Conservation (phyloP, 2,113 vertebrate genomes). For the Phyllostomus hastatus region DNA sequence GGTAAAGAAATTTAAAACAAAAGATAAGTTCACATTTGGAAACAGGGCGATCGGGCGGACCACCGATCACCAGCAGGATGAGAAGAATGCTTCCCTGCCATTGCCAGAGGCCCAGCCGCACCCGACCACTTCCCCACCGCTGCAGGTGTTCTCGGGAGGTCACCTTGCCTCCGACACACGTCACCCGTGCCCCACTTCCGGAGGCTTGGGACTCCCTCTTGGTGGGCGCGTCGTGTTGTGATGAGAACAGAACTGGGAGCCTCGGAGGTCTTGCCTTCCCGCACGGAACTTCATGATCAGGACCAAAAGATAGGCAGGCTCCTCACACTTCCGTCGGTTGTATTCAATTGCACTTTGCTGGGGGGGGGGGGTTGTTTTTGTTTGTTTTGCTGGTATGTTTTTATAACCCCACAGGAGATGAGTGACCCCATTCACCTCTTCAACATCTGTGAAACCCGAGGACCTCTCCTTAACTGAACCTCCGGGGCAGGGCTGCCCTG, state of each 20-base stretch:
- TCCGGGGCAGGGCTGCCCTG: neutral
- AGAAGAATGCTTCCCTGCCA: neutral
- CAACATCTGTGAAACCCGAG: neutral
- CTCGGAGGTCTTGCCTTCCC: neutral
- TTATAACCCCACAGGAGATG: neutral
- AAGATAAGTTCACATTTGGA: constrained; percentile 42
- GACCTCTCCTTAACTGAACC: neutral
- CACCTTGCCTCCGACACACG: neutral
- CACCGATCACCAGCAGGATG: neutral
- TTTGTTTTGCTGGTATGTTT: neutral
- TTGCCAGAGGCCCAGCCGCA: neutral
- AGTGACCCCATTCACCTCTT: neutral
- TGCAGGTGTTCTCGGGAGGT: neutral
- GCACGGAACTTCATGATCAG: neutral
- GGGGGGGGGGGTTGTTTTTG: no score
- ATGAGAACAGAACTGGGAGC: neutral
- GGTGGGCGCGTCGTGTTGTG: accelerated
- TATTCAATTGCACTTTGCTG: neutral
- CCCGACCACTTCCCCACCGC: neutral
- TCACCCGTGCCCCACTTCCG: neutral
- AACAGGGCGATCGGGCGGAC: neutral
- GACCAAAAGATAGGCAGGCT: neutral
- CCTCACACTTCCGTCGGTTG: neutral
- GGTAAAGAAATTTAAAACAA: constrained; percentile 48
- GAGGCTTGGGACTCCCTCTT: neutral